Evolutionary conservation across 1,140 invertebrate genomes (phyloP), one percentile per base, ranked within the genome.

Genomic region (Holcopasites calliopsidis): DNA sequence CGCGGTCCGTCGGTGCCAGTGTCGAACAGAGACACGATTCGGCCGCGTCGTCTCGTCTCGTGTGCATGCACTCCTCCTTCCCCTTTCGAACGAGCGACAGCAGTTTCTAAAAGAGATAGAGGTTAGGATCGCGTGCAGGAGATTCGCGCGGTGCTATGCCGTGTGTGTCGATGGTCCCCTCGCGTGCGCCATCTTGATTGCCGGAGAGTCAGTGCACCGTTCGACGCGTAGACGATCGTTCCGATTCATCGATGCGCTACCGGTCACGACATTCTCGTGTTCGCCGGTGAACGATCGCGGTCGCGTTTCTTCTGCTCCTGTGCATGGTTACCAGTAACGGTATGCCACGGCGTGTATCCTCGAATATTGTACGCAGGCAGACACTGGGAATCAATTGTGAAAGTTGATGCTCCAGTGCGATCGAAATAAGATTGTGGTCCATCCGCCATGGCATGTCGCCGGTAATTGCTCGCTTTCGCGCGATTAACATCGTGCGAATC

Each of bases 1-100:
- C 35, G 70, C 66, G 77, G 31, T 35, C 66, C 62, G 76, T 57
- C 72, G 57, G 77, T 62, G 80, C 65, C 85, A 86, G 85, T 86
- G 71, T 75, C 74, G 76, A 44, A 77, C 65, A 77, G 71, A 80
- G 82, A 83, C 76, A 84, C 78, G 80, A 57, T 62, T 69, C 76
- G 85, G n/a, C 50, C 80, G 80, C 61, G 74, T 83, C 76, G 78
- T 70, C 33, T 76, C 33, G 21, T 69, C 50, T 61, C 31, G n/a
- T 16, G 42, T 64, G 11, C 21, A 0, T 21, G 1, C 18, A 6
- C 28, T 38, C 35, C 42, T 57, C 52, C 31, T 38, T 16, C 26
- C 35, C 33, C 11, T 31, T 40, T 40, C 31, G 23, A 23, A 28
- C 35, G 40, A 23, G 57, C 33, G 11, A 58, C n/a, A 28, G 44